Conservation (phyloP, 2,113 vertebrate genomes). For the Pavo muticus region DNA sequence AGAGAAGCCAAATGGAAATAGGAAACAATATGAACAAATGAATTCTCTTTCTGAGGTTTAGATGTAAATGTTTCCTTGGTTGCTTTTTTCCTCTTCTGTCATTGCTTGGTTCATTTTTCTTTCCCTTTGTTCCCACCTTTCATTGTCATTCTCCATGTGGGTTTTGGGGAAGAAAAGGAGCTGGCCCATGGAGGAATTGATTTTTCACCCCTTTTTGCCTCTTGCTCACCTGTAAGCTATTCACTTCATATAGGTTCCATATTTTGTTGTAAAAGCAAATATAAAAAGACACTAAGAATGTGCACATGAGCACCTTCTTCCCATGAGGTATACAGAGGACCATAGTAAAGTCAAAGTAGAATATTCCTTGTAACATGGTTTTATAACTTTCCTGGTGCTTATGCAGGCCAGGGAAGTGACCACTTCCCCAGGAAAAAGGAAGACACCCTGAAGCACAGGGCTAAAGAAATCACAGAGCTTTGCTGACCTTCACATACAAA, state of each 20-base stretch:
- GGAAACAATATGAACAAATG: constrained; percentile 15
- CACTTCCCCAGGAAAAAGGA: neutral
- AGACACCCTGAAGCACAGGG: neutral
- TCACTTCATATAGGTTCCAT: rapidly evolving
- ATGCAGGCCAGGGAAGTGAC: neutral
- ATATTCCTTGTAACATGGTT: neutral
- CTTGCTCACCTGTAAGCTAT: neutral
- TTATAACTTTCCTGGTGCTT: neutral
- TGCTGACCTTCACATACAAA: neutral
- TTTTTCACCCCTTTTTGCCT: neutral
- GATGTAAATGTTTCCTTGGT: neutral
- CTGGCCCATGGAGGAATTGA: neutral
- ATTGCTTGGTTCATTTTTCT: neutral
- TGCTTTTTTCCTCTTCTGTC: neutral
- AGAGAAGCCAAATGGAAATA: neutral
- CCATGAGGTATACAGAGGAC: neutral
- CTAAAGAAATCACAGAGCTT: neutral
- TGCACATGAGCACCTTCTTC: neutral
- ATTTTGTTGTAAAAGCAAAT: rapidly evolving
- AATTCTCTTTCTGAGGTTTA: neutral
- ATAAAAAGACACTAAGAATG: neutral
- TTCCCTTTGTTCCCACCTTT: neutral
- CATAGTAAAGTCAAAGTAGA: neutral
- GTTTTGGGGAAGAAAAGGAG: neutral
- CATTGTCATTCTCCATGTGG: neutral